Evolutionary conservation across 1,140 invertebrate genomes (phyloP), one percentile per base, ranked within the genome.

Genomic region (Phortica variegata): DNA sequence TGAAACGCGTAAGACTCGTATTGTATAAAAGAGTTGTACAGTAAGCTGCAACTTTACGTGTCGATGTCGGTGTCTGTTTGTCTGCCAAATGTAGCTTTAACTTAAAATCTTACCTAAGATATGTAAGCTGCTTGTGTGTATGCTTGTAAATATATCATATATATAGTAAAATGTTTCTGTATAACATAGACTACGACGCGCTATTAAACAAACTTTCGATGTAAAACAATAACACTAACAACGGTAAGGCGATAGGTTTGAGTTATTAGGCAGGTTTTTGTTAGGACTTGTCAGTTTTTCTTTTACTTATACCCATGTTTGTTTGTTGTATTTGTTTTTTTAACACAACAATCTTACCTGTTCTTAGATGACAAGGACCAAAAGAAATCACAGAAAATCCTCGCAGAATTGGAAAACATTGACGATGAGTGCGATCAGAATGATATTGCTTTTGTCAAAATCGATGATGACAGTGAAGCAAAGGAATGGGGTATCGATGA

Each of bases 351-450:
- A 47, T 42, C 17, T 36, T 37, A 33, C 15, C 1, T 21, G 23
- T 73, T 61, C 59, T 54, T 77, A 95, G 92, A 95, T 80, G 90
- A 95, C 73, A 93, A 91, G 78, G 87, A 93, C 60, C 89, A 93
- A 62, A 89, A 91, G 74, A 92, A 93, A 74, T 93, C 90, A 72
- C 86, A 91, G 75, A 91, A 93, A 77, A 83, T 94, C 41, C 78
- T 96, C 36, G 77, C 81, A 21, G 91, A 95, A 77, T 77, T 96
- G 59, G 93, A 95, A 80, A 95, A 93, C 66, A 95, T 96, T 59
- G 92, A 95, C 69, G 92, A 95, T 75, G 92, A 95, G 72, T 93
- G 90, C 76, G 92, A 95, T 77, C 85, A 90, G 69, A 90, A 91
- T 69, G 89, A 90, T 61, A 94, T 96, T 60, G 89, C 89, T 15